Evolutionary conservation across 2,888 invertebrate genomes (phyloP).

Genomic region (Nebria salina): DNA sequence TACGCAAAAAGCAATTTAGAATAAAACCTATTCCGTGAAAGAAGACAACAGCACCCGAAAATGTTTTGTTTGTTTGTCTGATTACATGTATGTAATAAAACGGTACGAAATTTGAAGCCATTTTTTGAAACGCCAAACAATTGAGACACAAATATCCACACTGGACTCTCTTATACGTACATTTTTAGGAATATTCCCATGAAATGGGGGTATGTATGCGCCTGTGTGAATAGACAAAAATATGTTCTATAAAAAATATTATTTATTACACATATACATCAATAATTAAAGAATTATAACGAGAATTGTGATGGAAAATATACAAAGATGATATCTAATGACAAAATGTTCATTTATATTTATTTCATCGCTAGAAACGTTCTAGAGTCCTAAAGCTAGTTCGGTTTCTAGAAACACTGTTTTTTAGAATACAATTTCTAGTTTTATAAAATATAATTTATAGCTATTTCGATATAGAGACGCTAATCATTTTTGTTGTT

Average conservation of each 20-base stretch:
- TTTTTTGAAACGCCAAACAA: conserved; percentile 25
- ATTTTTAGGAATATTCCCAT: no score
- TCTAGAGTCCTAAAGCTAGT: conserved; percentile 31
- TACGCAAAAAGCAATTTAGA: background rate
- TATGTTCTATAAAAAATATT: conserved; percentile 45
- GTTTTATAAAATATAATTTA: conserved; percentile 16
- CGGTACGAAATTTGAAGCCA: conserved; percentile 57
- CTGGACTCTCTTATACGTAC: no score
- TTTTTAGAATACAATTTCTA: conserved; percentile 35
- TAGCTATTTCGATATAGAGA: conserved; percentile 14
- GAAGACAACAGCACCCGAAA: background rate
- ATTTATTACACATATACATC: conserved; percentile 48
- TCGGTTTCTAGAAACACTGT: conserved; percentile 6
- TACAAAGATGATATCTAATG: conserved; percentile 42
- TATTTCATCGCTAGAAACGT: conserved; percentile 21
- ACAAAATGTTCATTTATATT: conserved; percentile 20
- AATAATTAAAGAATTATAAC: conserved; percentile 40
- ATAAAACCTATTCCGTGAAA: conserved; percentile 8
- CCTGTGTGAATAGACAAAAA: background rate
- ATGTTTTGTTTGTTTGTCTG: background rate
- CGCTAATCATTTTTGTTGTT: background rate
- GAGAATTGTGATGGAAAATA: conserved; percentile 45
- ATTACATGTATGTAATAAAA: conserved; percentile 48
- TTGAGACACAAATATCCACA: no score
- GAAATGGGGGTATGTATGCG: no score